These are phyloP conservation scores for Xestia rhomboidea DNA, from an alignment of 2,888 invertebrate species.

Conservation along the genomic window DNA sequence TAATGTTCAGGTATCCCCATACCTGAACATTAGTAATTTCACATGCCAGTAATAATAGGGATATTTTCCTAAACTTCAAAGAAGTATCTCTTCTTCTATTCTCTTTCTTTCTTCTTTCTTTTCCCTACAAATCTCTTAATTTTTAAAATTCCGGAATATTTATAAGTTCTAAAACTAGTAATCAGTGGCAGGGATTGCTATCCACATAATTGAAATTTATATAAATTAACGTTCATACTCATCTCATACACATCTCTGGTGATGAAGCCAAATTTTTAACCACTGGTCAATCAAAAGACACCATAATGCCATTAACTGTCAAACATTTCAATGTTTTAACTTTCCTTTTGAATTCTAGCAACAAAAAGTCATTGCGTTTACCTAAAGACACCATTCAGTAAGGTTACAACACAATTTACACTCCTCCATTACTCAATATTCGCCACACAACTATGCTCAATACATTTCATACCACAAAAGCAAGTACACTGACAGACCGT, in stretches of 20 bases:
- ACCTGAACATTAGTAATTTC: no score
- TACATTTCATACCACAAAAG: conserved; percentile 30
- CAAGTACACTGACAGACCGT: conserved; percentile 40
- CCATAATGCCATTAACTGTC: not conserved
- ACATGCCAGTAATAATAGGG: no score
- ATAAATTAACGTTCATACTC: not conserved
- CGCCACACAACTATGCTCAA: conserved; percentile 4
- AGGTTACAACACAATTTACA: conserved; percentile 4
- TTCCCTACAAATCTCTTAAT: no score
- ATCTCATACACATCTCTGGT: not conserved
- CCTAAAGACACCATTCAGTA: not conserved
- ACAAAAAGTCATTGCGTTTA: not conserved
- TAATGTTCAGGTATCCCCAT: no score
- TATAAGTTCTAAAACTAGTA: not conserved
- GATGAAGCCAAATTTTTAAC: not conserved
- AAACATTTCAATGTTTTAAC: not conserved
- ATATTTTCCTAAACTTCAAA: no score
- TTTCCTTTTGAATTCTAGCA: not conserved
- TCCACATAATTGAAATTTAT: not conserved
- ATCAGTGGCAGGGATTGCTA: not conserved
- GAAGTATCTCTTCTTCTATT: no score
- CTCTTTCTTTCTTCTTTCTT: no score
- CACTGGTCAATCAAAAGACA: not conserved
- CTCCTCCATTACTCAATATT: not conserved
- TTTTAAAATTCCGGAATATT: not conserved